Evolutionary conservation across 2,888 invertebrate species (phyloP), one percentile per base, ranked within the genome.

Genomic region (Sarcophaga caerulescens): DNA sequence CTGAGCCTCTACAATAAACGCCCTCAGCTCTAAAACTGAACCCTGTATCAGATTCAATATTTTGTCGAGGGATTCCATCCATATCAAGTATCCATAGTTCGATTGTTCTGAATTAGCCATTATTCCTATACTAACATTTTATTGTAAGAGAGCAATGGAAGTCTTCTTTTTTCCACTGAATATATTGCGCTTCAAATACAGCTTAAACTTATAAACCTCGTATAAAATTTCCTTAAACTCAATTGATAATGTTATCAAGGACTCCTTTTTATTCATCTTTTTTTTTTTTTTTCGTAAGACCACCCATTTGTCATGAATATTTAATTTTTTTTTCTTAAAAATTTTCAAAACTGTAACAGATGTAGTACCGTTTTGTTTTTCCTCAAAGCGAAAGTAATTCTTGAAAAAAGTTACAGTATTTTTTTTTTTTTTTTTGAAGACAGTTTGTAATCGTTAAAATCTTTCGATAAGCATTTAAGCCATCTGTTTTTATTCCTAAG

Each of bases 401-500:
- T 11, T n/a, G 1, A 52, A 52, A 52, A 12, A 52, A 52, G 17
- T 4, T 14, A 52, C 17, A 52, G 12, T 17, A 14, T 52, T 12
- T 52, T 52, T 14, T 11, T 10, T 47, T 0, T n/a, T n/a, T 10
- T 10, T 47, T 47, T 47, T 47, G 12, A 52, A 52, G 52, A 52
- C 52, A 52, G 52, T 14, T 14, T 52, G 52, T 60, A 14, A 69
- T 45, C 68, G 45, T 74, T 74, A 78, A 78, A 69, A 74, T 57
- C 79, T 60, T 57, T 59, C 70, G 86, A 84, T 86, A 86, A 86
- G 81, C 74, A 65, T 75, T 78, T 62, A 71, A 78, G 77, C 86
- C 86, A 86, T 86, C 86, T 86, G 86, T 86, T 86, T 35, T 65
- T 81, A 70, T 84, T 86, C 84, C 57, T 68, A 6, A 81, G 81